Base-by-base conservation (phyloP, 2,113 vertebrate species). In the Lontra canadensis region DNA sequence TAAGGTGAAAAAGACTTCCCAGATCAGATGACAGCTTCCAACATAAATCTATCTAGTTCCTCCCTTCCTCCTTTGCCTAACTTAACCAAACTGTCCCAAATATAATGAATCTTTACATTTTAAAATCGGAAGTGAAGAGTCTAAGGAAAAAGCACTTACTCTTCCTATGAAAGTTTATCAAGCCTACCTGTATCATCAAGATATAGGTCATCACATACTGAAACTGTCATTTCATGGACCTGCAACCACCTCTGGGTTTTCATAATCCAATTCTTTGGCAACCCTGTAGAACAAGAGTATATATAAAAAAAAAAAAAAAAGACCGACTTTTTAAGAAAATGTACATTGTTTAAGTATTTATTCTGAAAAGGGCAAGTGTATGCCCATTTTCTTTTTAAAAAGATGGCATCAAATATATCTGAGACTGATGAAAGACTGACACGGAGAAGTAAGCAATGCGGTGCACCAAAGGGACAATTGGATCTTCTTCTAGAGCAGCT, bases 161-260 rank as follows among this genome's bases (percentile, higher is more conserved):
- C 17, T 15, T 73, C 20, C 81, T 87, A 73, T 94, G 31, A 82
- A 76, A 93, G 47, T 13, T 44, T 90, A n/a, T 36, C 36, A 95
- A 85, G 61, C 95, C 96, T 90, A 98, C 96, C 97, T 97, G 78
- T 98, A 25, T 97, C 83, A 31, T 97, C 97, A 34, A 92, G 55
- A 11, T 0, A 90, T 2, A 3, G 59, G 83, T 97, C 91, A 61
- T 97, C 95, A 29, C 86, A 96, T 31, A 95, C 85, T 21, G 91
- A 98, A 71, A 97, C 21, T 57, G 23, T 94, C 7, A 96, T 97
- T 97, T 97, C 65, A 42, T 84, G 39, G 39, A 88, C 78, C 97
- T 96, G 97, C 87, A 96, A 12, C 69, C 59, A 93, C 61, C 52
- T 82, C 76, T 83, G 94, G 12, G 95, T 98, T 55, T 81, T 98